Conservation (phyloP, 2,113 vertebrate genomes). For the Spea multiplicata region DNA sequence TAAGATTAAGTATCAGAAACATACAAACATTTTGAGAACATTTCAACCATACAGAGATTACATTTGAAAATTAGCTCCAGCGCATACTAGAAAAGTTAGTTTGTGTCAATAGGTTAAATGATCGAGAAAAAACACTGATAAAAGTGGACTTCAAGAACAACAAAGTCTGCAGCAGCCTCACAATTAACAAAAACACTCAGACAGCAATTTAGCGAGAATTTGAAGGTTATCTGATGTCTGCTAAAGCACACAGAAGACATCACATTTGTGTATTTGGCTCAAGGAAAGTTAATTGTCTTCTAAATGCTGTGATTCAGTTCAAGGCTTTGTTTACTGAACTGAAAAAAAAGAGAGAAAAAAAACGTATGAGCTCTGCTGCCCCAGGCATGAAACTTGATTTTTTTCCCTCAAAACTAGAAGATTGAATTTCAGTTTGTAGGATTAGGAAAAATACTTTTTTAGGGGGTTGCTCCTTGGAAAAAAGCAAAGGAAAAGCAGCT, state of each 20-base stretch:
- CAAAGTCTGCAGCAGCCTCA: conserved; percentile 54
- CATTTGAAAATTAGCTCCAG: conserved; percentile 7
- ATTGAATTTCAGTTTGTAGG: conserved; percentile 71
- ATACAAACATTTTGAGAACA: conserved; percentile 57
- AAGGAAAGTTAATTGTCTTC: conserved; percentile 59
- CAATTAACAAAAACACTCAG: conserved; percentile 53
- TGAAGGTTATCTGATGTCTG: conserved; percentile 60
- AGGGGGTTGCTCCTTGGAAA: conserved; percentile 65
- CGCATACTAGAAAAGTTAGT: conserved; percentile 8
- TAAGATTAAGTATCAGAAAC: conserved; percentile 51
- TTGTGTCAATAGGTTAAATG: conserved; percentile 50
- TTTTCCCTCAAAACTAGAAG: conserved; percentile 57
- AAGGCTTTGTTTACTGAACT: conserved; percentile 64
- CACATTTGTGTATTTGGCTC: conserved; percentile 58
- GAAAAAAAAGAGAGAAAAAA: conserved; percentile 45
- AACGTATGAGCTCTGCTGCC: conserved; percentile 48
- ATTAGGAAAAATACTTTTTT: conserved; percentile 65
- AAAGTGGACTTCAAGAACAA: conserved; percentile 53
- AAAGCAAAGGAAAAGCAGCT: conserved; percentile 60
- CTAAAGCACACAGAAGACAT: conserved; percentile 59
- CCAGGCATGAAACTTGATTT: conserved; percentile 63
- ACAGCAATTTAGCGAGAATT: conserved; percentile 60
- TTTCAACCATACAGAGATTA: conserved; percentile 49
- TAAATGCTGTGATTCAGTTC: conserved; percentile 63
- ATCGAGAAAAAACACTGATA: conserved; percentile 55